Conservation (phyloP, 2,888 invertebrate genomes). For the Branchinecta sandiegonensis region DNA sequence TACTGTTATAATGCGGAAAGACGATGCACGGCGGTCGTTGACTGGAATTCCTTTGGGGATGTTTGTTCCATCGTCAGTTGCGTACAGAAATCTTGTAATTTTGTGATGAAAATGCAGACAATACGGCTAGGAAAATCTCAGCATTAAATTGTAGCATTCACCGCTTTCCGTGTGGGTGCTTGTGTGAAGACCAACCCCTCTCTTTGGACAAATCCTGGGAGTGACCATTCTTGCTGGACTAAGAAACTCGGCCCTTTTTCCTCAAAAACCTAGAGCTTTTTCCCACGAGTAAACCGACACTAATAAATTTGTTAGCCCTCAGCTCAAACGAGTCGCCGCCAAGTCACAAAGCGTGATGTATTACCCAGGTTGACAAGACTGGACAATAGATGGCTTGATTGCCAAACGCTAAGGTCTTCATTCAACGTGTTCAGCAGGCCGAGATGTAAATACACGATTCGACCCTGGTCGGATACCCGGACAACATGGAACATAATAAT, state of each 20-base stretch:
- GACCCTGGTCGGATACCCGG: conserved; percentile 3
- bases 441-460: conserved; percentile 7
- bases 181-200: no score
- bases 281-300: conserved; percentile 1
- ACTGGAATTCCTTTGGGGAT: no score
- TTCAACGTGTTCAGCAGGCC: conserved; percentile 13
- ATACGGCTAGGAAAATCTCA: no score
- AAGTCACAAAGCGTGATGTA: conserved; percentile 12
- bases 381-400: conserved; percentile 15
- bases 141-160: no score
- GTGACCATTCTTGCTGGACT: no score
- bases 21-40: no score
- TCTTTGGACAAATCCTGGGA: no score
- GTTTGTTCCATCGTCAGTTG: no score
- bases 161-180: no score
- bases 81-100: no score
- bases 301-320: conserved; percentile 12
- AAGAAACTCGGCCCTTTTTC: not conserved
- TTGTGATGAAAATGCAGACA: no score
- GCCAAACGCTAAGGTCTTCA: conserved; percentile 13
- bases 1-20: no score
- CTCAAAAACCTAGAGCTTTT: conserved; percentile 9
- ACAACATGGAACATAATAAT: conserved; percentile 12
- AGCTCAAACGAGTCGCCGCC: not conserved
- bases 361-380: conserved; percentile 10